A percentile compares a stretch with the other conserved stretches of the same genome.
phyloP scores from a whole-genome alignment of 2,113 vertebrate species.

The Lepisosteus oculatus region DNA sequence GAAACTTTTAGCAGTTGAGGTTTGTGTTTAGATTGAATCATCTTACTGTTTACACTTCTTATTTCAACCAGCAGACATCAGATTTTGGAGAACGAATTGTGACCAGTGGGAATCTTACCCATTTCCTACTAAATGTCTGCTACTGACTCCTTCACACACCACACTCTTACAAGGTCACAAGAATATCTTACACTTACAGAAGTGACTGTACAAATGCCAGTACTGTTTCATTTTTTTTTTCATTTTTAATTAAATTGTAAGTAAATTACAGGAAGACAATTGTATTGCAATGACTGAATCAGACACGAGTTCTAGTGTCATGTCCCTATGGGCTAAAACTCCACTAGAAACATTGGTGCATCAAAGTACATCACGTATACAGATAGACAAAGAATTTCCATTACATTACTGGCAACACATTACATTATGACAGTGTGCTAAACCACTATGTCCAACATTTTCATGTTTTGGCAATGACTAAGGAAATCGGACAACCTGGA shows the following conservation, averaged over 20 bases:
- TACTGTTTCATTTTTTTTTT: conserved; percentile 32
- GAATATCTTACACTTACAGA: conserved; percentile 7
- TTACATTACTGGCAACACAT: conserved; percentile 36
- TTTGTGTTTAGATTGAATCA: neutral
- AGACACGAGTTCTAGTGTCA: conserved; percentile 48
- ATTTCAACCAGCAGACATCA: conserved; percentile 7
- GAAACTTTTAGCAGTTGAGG: no score
- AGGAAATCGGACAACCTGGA: conserved; percentile 9
- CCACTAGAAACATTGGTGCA: conserved; percentile 39
- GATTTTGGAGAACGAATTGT: conserved; percentile 10
- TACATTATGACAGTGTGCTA: conserved; percentile 31
- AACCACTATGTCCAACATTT: conserved; percentile 7
- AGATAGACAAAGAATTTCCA: conserved; percentile 38
- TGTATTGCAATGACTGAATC: conserved; percentile 67
- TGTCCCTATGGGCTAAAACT: conserved; percentile 54
- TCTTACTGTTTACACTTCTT: conserved; percentile 1
- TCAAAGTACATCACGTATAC: conserved; percentile 42
- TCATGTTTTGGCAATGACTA: conserved; percentile 8
- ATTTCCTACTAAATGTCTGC: conserved; percentile 4
- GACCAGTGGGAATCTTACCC: conserved; percentile 15
- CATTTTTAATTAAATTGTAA: conserved; percentile 59
- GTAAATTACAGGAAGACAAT: conserved; percentile 69
- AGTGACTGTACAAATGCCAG: conserved; percentile 10
- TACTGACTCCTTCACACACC: neutral
- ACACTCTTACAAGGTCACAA: neutral